Evolutionary conservation across 92 coral and sea anemone species (phyloP).

Genomic region (Epizoanthus illoricatus): DNA sequence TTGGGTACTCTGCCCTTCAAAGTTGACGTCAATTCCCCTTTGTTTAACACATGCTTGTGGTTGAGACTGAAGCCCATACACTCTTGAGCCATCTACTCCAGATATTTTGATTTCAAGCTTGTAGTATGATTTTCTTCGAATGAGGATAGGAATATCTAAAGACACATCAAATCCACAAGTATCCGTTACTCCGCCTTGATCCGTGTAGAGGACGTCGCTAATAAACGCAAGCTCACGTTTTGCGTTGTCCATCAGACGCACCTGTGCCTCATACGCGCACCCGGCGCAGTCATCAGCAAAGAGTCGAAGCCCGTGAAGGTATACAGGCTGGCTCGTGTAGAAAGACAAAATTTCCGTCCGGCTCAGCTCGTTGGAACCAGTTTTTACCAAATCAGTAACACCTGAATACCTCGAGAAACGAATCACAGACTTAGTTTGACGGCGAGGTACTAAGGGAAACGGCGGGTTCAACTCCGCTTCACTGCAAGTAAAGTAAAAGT

Average conservation of each 20-base stretch:
- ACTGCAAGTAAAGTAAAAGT: conserved; percentile 33
- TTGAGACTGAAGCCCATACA: conserved; percentile 16
- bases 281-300: conserved; percentile 23
- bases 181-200: conserved; percentile 5
- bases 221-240: conserved; percentile 31
- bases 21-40: conserved; percentile 51
- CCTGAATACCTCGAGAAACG: conserved; percentile 25
- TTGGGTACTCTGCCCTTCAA: conserved; percentile 59
- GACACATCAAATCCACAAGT: conserved; percentile 36
- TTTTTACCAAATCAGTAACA: not conserved
- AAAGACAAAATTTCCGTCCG: conserved; percentile 8
- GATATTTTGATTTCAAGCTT: conserved; percentile 24
- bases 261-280: conserved; percentile 23
- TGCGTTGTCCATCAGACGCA: conserved; percentile 17
- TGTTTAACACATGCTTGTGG: conserved; percentile 30
- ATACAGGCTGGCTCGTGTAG: conserved; percentile 31
- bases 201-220: conserved; percentile 15
- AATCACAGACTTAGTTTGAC: conserved; percentile 31
- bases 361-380: conserved; percentile 7
- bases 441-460: conserved; percentile 31
- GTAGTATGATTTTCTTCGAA: conserved; percentile 22
- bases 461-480: conserved; percentile 29
- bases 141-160: conserved; percentile 19
- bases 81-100: conserved; percentile 21
- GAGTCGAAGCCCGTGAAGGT: conserved; percentile 28